A percentile compares a stretch with the other conserved stretches of the same genome.
Conservation (phyloP, 2,888 invertebrate species). For the Lingula anatina region DNA sequence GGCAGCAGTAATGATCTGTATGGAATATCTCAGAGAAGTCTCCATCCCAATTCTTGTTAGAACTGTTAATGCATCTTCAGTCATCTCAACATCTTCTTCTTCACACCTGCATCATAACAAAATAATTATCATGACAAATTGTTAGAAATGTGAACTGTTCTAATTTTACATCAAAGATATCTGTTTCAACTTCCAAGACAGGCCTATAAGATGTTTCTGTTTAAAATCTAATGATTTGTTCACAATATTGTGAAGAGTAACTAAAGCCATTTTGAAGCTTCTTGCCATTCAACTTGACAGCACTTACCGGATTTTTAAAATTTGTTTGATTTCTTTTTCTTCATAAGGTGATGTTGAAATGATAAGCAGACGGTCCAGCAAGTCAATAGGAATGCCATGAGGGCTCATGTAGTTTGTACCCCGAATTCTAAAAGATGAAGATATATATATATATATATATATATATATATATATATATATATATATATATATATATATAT, state of each 20-base stretch:
- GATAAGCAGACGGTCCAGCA: conserved; percentile 91
- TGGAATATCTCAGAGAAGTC: conserved; percentile 91
- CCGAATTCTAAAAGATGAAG: conserved; percentile 63
- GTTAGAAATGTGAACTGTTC: too few species aligned
- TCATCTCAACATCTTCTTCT: conserved; percentile 96
- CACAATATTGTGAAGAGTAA: too few species aligned
- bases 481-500: too few species aligned
- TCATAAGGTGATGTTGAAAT: conserved; percentile 85
- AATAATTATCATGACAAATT: not conserved
- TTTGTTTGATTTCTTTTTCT: conserved; percentile 84
- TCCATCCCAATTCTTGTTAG: conserved; percentile 88
- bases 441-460: too few species aligned
- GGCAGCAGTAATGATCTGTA: conserved; percentile 94
- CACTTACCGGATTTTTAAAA: conserved; percentile 74
- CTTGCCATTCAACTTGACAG: not conserved
- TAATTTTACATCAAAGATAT: too few species aligned
- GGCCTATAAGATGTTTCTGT: too few species aligned
- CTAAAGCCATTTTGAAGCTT: too few species aligned
- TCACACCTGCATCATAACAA: conserved; percentile 65
- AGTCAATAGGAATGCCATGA: conserved; percentile 94
- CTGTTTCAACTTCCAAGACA: too few species aligned
- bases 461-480: not conserved
- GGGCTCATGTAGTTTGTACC: conserved; percentile 92
- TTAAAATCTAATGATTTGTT: too few species aligned
- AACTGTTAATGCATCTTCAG: conserved; percentile 81